Conservation (phyloP, 1,140 invertebrate species). For the Hestina assimilis region DNA sequence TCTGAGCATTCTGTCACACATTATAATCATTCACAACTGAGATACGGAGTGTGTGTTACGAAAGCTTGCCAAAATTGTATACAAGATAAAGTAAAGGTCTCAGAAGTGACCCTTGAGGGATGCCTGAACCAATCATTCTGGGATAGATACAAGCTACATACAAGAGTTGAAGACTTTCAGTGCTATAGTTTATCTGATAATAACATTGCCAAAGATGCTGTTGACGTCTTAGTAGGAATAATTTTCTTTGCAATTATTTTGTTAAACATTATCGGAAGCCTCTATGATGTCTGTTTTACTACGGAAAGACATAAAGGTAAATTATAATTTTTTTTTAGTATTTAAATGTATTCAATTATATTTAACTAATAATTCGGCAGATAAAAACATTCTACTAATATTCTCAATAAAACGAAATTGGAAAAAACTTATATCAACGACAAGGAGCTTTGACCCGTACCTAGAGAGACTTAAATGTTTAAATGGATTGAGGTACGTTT, state of each 20-base stretch:
- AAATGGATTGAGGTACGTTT: slow-evolving; percentile 30
- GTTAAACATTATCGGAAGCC: slow-evolving; percentile 35
- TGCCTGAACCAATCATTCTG: slow-evolving; percentile 27
- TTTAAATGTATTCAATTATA: too few species aligned
- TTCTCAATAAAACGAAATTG: slow-evolving; percentile 35
- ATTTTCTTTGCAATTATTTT: slow-evolving; percentile 28
- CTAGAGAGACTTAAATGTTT: slow-evolving; percentile 27
- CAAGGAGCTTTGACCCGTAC: neutral
- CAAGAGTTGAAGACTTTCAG: slow-evolving; percentile 24
- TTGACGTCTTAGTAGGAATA: slow-evolving; percentile 29
- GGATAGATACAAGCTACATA: slow-evolving; percentile 23
- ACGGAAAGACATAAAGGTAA: slow-evolving; percentile 20
- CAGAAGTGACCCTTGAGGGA: slow-evolving; percentile 19
- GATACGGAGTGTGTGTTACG: slow-evolving; percentile 43
- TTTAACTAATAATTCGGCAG: too few species aligned
- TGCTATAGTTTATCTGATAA: slow-evolving; percentile 27
- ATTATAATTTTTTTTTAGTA: too few species aligned
- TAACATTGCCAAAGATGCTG: slow-evolving; percentile 14
- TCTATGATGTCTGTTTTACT: slow-evolving; percentile 32
- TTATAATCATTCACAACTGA: slow-evolving; percentile 44
- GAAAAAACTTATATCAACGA: slow-evolving; percentile 12
- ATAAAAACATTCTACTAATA: slow-evolving; percentile 27
- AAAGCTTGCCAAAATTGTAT: slow-evolving; percentile 36
- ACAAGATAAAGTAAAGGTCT: slow-evolving; percentile 22
- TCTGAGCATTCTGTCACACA: slow-evolving; percentile 35